Percentiles rank a stretch among this genome's conserved stretches.
Evolutionary conservation across 2,113 vertebrate genomes (phyloP).

Genomic region (Thalassoma bifasciatum): DNA sequence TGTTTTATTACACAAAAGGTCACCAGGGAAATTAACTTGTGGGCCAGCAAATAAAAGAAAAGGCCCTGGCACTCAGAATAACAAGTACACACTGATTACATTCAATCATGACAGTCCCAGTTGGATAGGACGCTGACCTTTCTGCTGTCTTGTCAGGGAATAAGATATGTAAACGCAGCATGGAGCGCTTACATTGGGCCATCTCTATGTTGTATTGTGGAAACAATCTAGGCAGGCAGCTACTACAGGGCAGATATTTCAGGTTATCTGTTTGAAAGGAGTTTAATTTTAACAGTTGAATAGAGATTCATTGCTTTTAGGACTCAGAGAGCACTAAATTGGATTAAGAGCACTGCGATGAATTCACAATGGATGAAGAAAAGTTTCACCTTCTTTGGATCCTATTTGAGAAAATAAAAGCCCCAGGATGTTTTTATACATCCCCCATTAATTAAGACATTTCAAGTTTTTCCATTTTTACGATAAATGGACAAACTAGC

Average conservation of each 20-base stretch:
- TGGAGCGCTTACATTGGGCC: constrained; percentile 39
- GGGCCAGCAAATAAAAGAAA: constrained; percentile 90
- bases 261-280: constrained; percentile 73
- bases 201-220: constrained; percentile 75
- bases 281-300: constrained; percentile 72
- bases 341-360: constrained; percentile 63
- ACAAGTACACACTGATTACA: constrained; percentile 89
- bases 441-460: constrained; percentile 44
- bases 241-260: constrained; percentile 54
- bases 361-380: constrained; percentile 69
- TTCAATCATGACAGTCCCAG: constrained; percentile 84
- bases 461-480: constrained; percentile 34
- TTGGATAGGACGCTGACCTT: constrained; percentile 87
- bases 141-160: constrained; percentile 80
- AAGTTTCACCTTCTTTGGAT: constrained; percentile 61
- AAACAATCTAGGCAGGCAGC: constrained; percentile 76
- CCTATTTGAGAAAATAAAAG: constrained; percentile 13
- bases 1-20: constrained; percentile 89
- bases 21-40: constrained; percentile 98
- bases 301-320: constrained; percentile 59
- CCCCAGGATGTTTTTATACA: constrained; percentile 29
- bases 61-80: constrained; percentile 82
- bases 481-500: constrained; percentile 18
- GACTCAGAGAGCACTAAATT: constrained; percentile 59
- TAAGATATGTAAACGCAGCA: constrained; percentile 79